Evolutionary conservation across 1,140 invertebrate species (phyloP).

Genomic region (Camponotus floridanus): DNA sequence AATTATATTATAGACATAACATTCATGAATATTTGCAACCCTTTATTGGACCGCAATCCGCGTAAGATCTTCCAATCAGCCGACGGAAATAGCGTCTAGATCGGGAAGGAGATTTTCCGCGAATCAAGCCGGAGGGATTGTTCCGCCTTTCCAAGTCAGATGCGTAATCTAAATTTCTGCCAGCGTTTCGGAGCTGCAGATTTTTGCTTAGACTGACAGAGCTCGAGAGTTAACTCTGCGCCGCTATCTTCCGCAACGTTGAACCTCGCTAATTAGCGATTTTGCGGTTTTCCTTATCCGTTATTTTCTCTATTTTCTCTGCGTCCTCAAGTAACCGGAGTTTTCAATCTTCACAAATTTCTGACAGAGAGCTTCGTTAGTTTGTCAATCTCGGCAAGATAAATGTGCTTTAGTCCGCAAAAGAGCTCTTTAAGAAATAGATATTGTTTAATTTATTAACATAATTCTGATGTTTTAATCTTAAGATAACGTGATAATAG

Average conservation of each 20-base stretch:
- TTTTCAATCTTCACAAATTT: conserved; percentile 51
- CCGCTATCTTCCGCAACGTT: conserved; percentile 49
- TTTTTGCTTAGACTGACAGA: conserved; percentile 49
- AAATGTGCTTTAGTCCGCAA: neutral
- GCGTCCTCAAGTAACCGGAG: neutral
- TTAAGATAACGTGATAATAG: neutral
- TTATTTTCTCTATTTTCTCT: conserved; percentile 29
- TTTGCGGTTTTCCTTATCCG: conserved; percentile 40
- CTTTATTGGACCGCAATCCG: conserved; percentile 41
- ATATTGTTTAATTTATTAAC: conserved; percentile 17
- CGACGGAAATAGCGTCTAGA: conserved; percentile 75
- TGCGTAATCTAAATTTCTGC: conserved; percentile 60
- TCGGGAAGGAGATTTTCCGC: conserved; percentile 77
- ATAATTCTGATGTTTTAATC: neutral
- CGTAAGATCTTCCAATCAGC: conserved; percentile 74
- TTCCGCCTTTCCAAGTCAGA: conserved; percentile 21
- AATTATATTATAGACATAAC: conserved; percentile 37
- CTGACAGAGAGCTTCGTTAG: conserved; percentile 31
- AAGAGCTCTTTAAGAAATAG: neutral
- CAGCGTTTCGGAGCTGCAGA: conserved; percentile 31
- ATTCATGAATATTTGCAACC: conserved; percentile 25
- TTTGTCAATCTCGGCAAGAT: conserved; percentile 41
- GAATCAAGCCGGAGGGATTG: conserved; percentile 55
- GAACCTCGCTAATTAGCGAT: conserved; percentile 65
- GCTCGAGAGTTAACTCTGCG: conserved; percentile 3